These are phyloP conservation scores for Drosophila pandora DNA, from an alignment of 1,140 invertebrate species.

Conservation along the genomic window DNA sequence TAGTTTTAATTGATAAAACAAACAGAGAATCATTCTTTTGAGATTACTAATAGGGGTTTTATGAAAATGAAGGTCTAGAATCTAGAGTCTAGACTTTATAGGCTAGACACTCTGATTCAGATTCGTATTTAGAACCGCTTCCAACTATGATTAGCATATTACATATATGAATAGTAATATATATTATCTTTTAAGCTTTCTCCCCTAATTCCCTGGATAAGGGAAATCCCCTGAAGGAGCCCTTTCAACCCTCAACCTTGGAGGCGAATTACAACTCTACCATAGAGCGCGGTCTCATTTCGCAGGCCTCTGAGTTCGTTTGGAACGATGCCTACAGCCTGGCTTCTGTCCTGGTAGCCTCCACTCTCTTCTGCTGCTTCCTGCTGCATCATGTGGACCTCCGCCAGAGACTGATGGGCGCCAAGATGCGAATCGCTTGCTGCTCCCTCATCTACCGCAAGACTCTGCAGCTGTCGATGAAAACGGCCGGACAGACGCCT, in stretches of 20 bases:
- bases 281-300: constrained; percentile 3
- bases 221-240: constrained; percentile 36
- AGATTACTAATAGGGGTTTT: no score
- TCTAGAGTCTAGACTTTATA: not conserved
- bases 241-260: not conserved
- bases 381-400: constrained; percentile 82
- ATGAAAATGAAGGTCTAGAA: not conserved
- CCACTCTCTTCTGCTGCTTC: constrained; percentile 76
- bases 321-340: constrained; percentile 72
- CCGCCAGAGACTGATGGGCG: constrained; percentile 77
- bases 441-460: constrained; percentile 87
- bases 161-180: no score
- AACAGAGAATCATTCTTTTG: not conserved
- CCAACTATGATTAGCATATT: not conserved
- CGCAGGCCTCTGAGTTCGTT: constrained; percentile 24
- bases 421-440: constrained; percentile 85
- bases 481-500: constrained; percentile 88
- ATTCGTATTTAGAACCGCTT: not conserved
- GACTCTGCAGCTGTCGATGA: constrained; percentile 87
- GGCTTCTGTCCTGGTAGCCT: constrained; percentile 60
- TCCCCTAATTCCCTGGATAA: constrained; percentile 46
- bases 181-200: constrained; percentile 8
- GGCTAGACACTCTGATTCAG: not conserved
- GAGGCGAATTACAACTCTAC: constrained; percentile 10
- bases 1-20: not conserved